Evolutionary conservation across 2,888 invertebrate genomes (phyloP), one percentile per base, ranked within the genome.

Genomic region (Colletes collaris): DNA sequence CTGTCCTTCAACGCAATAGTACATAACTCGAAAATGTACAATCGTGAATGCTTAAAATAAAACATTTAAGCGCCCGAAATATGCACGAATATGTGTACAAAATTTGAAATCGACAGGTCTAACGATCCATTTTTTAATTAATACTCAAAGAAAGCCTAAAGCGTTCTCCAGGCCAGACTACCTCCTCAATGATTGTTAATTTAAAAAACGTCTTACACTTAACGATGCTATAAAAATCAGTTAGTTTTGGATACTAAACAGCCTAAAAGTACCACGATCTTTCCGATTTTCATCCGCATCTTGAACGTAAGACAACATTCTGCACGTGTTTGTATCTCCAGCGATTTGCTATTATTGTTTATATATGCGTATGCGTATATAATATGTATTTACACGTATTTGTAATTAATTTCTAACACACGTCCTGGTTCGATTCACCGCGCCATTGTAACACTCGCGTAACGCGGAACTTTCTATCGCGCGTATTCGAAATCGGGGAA

Each of bases 141-240:
- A 40, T 40, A 40, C 40, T 6, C 40, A 40, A 40, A 40, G 40
- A 3, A 40, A 40, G 7, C 7, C 4, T 40, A 40, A 40, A 40
- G 40, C 40, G 3, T 40, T 40, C 4, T 40, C 7, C 40, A 40
- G 7, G 7, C 40, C 40, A 40, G 7, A 40, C 40, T 7, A 40
- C 40, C 40, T 7, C 4, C 40, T 40, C 7, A 40, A 40, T 7
- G 6, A 40, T 40, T 40, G 4, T 4, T 7, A 40, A 4, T 40
- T 7, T 40, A 40, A 40, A 7, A 40, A 63, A 63, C 60, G 35
- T 49, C 67, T 71, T 53, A 16, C 58, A n/a, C 44, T 63, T 27
- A 35, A 69, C 50, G 69, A 13, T 56, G n/a, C 49, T 49, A 76
- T 37, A 37, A 50, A 70, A 79, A 79, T 58, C 44, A 77, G 64